Evolutionary conservation across 1,140 invertebrate species (phyloP), one percentile per base, ranked within the genome.

Genomic region (Heliconius congener): DNA sequence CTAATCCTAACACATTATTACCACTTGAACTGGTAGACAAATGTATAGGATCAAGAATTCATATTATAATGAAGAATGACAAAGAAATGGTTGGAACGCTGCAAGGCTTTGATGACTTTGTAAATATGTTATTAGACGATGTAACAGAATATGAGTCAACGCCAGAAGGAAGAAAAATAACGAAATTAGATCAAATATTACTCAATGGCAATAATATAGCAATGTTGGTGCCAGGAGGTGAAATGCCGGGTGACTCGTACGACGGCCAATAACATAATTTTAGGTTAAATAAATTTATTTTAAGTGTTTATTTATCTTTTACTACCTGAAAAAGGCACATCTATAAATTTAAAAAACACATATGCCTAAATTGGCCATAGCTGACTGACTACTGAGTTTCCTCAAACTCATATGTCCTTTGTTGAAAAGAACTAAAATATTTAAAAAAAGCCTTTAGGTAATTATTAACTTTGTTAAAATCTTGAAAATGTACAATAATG

Each of bases 61-160:
- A 99, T 88, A 99, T 99, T 37, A 99, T 99, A 60, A 99, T 99
- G 99, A 99, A 99, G 95, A 99, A 99, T 93, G 99, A 99, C 88
- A 99, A 99, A 94, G 99, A 99, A 96, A 99, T 99, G 89, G 98
- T 99, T 18, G 99, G 99, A 78, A 99, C 99, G 0, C 93, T 99
- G 27, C 95, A 98, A 80, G 99, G 99, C 11, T 99, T 99, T 94
- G 99, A 99, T 95, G 99, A 99, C 95, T 99, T 99, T 95, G 99
- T 99, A 19, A 99, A 99, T 94, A 99, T 99, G 98, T 95, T 99
- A 16, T 91, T 99, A 78, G 98, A 99, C 89, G 98, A 99, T 95
- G 98, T 98, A 0, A 98, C 97, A 0, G 98, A 99, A 94, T 98
- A 98, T 91, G 99, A 99, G 95, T 98, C 97, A 30, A 99, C 99